Evolutionary conservation across 1,140 invertebrate genomes (phyloP).

Genomic region (Plodia interpunctella): DNA sequence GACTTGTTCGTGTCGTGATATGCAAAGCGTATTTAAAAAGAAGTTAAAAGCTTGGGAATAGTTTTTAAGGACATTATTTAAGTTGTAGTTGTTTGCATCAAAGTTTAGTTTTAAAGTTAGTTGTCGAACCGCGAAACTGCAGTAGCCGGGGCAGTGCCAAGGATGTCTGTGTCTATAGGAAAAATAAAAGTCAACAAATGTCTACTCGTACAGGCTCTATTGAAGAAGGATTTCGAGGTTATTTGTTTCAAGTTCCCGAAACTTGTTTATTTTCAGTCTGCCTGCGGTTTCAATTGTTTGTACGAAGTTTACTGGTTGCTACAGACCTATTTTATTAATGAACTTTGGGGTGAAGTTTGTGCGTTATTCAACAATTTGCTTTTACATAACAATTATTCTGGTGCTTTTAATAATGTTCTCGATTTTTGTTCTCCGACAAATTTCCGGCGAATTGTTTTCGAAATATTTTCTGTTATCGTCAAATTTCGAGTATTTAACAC

Average conservation of each 20-base stretch:
- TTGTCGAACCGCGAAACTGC: conserved; percentile 34
- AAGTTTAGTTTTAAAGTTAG: conserved; percentile 36
- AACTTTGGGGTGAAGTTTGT: neutral
- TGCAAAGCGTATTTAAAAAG: conserved; percentile 64
- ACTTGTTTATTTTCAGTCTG: conserved; percentile 6
- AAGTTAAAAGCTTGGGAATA: conserved; percentile 51
- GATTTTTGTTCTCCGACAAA: too few relatives aligned
- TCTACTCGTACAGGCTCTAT: conserved; percentile 37
- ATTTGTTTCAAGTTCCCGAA: conserved; percentile 11
- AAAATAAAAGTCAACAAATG: conserved; percentile 69
- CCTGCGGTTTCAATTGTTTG: conserved; percentile 4
- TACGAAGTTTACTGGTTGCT: neutral
- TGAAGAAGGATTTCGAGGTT: conserved; percentile 13
- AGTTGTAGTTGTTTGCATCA: conserved; percentile 56
- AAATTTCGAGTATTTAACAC: neutral
- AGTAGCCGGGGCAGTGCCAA: conserved; percentile 45
- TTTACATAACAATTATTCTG: too few relatives aligned
- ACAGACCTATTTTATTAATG: conserved; percentile 6
- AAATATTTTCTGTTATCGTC: too few relatives aligned
- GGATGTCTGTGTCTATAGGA: conserved; percentile 46
- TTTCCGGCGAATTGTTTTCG: too few relatives aligned
- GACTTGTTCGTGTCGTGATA: conserved; percentile 50
- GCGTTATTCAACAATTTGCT: too few relatives aligned
- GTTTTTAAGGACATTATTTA: conserved; percentile 68
- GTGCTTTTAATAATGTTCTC: too few relatives aligned